These are phyloP conservation scores for Argyresthia goedartella DNA, from an alignment of 2,888 invertebrate species.

Conservation along the genomic window DNA sequence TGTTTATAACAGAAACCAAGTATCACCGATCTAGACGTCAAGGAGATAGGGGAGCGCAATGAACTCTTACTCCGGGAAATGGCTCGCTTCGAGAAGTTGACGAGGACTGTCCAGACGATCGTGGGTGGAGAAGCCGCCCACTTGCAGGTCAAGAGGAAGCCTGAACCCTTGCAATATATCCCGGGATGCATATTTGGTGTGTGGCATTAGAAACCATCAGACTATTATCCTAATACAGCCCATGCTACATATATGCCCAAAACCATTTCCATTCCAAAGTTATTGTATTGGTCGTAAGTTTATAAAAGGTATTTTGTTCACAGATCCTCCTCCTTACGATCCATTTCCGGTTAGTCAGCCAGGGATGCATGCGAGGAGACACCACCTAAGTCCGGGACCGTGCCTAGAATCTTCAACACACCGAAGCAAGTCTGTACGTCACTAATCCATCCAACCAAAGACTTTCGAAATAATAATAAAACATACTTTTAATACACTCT, in stretches of 20 bases:
- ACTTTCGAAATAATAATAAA: slow-evolving; percentile 11
- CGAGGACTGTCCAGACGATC: slow-evolving; percentile 67
- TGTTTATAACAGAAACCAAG: slow-evolving; percentile 48
- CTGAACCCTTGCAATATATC: not conserved
- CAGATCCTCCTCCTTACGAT: too few relatives aligned
- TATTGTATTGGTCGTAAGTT: too few relatives aligned
- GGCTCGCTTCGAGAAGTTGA: slow-evolving; percentile 72
- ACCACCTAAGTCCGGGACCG: too few relatives aligned
- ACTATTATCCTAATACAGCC: not conserved
- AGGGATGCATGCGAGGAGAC: too few relatives aligned
- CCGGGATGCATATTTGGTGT: not conserved
- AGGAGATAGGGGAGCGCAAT: slow-evolving; percentile 68
- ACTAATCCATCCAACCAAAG: not conserved
- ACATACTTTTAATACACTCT: slow-evolving; percentile 19
- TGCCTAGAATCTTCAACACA: slow-evolving; percentile 1
- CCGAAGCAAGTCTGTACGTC: slow-evolving; percentile 57
- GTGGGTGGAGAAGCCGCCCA: slow-evolving; percentile 44
- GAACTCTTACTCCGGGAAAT: slow-evolving; percentile 70
- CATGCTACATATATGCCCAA: not conserved
- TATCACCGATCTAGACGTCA: slow-evolving; percentile 69
- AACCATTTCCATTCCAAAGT: too few relatives aligned
- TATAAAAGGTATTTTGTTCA: too few relatives aligned
- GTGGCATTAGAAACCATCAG: not conserved
- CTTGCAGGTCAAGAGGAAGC: not conserved
- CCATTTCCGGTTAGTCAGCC: too few relatives aligned